Percentiles rank a stretch among this genome's conserved stretches.
Conservation (phyloP, 2,888 invertebrate genomes). For the Linnaemya vulpina region DNA sequence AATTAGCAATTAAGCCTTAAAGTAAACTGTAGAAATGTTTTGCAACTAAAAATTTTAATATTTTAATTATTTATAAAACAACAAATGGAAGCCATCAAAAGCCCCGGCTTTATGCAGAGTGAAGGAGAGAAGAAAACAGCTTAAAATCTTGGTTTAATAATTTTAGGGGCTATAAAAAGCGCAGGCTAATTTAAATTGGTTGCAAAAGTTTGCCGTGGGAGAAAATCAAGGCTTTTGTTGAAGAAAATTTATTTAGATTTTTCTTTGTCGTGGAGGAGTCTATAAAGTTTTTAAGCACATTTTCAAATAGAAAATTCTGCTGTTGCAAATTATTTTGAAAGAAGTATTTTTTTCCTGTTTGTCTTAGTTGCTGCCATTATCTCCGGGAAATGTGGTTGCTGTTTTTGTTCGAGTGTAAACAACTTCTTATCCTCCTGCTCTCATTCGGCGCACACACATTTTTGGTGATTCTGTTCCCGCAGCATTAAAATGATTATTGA, state of each 20-base stretch:
- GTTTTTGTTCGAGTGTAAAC: conserved; percentile 19
- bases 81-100: conserved; percentile 5
- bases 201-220: background rate
- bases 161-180: conserved; percentile 15
- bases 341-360: conserved; percentile 32
- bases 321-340: conserved; percentile 17
- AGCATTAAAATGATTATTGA: conserved; percentile 62
- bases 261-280: conserved; percentile 14
- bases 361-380: conserved; percentile 20
- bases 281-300: conserved; percentile 41
- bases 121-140: background rate
- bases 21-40: conserved; percentile 47
- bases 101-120: background rate
- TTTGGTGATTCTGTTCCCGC: conserved; percentile 7
- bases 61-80: conserved; percentile 51
- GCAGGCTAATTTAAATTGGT: conserved; percentile 2
- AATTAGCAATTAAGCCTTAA: conserved; percentile 69
- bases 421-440: background rate
- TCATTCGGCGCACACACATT: background rate
- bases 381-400: conserved; percentile 51
- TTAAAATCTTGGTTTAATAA: conserved; percentile 1
- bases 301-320: background rate
- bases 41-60: conserved; percentile 34
- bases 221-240: background rate
- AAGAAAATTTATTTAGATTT: conserved; percentile 1